Evolutionary conservation across 1,140 invertebrate genomes (phyloP).

Genomic region (Harpegnathos saltator): DNA sequence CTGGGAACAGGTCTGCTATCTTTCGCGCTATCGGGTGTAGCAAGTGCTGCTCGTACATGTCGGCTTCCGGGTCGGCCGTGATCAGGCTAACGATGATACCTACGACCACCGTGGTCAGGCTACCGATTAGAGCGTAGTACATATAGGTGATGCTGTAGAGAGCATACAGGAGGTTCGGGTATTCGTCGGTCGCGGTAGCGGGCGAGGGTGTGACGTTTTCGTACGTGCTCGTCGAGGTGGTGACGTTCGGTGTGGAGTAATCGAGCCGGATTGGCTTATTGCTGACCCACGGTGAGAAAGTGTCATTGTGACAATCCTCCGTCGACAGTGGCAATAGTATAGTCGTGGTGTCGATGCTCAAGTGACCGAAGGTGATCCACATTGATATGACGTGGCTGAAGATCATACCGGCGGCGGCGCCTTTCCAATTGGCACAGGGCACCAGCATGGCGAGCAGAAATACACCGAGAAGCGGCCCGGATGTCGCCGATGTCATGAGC

Average conservation of each 20-base stretch:
- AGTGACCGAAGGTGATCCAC: conserved; percentile 89
- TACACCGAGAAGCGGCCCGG: conserved; percentile 90
- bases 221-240: conserved; percentile 21
- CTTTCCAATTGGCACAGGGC: conserved; percentile 91
- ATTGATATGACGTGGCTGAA: conserved; percentile 88
- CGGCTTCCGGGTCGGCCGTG: conserved; percentile 87
- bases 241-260: conserved; percentile 31
- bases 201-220: conserved; percentile 48
- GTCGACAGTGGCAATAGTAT: conserved; percentile 87
- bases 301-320: conserved; percentile 88
- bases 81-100: conserved; percentile 89
- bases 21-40: conserved; percentile 89
- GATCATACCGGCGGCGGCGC: conserved; percentile 89
- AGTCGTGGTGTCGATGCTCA: conserved; percentile 85
- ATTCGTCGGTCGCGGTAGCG: background rate
- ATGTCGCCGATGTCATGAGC: conserved; percentile 91
- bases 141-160: conserved; percentile 91
- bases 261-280: conserved; percentile 71
- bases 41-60: conserved; percentile 89
- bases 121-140: conserved; percentile 91
- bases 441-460: conserved; percentile 91
- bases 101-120: conserved; percentile 88
- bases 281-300: conserved; percentile 87
- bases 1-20: conserved; percentile 87
- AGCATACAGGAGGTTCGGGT: conserved; percentile 82